These are phyloP conservation scores for Phanerotoma sp. DNA, from an alignment of 2,888 invertebrate species.

Conservation along the genomic window DNA sequence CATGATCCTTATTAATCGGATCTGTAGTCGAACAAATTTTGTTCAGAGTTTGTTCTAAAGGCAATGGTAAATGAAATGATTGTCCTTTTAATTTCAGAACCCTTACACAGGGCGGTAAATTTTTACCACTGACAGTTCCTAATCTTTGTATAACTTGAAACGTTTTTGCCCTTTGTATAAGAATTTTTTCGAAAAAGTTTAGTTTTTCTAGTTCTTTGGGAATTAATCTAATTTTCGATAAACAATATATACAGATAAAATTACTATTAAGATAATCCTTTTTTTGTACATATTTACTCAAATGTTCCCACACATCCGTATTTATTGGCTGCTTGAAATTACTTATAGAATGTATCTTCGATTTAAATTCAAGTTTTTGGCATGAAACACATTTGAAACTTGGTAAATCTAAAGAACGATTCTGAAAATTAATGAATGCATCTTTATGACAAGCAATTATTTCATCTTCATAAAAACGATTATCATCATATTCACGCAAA, in stretches of 20 bases:
- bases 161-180: constrained; percentile 34
- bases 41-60: constrained; percentile 44
- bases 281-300: not conserved
- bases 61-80: constrained; percentile 48
- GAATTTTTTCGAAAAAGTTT: not conserved
- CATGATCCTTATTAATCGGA: constrained; percentile 40
- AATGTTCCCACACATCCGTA: not conserved
- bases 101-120: constrained; percentile 36
- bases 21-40: constrained; percentile 42
- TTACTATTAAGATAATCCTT: not conserved
- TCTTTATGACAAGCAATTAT: not conserved
- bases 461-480: not conserved
- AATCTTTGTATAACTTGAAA: constrained; percentile 45
- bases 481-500: not conserved
- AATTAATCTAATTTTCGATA: not conserved
- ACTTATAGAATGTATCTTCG: not conserved
- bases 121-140: constrained; percentile 43
- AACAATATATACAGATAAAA: not conserved
- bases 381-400: constrained; percentile 3
- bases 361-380: not conserved
- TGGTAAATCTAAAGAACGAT: not conserved
- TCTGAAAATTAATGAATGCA: not conserved
- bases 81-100: constrained; percentile 37
- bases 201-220: constrained; percentile 24
- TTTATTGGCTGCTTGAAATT: not conserved